Conservation (phyloP, 2,797 vertebrate species). For the Alosa sapidissima region DNA sequence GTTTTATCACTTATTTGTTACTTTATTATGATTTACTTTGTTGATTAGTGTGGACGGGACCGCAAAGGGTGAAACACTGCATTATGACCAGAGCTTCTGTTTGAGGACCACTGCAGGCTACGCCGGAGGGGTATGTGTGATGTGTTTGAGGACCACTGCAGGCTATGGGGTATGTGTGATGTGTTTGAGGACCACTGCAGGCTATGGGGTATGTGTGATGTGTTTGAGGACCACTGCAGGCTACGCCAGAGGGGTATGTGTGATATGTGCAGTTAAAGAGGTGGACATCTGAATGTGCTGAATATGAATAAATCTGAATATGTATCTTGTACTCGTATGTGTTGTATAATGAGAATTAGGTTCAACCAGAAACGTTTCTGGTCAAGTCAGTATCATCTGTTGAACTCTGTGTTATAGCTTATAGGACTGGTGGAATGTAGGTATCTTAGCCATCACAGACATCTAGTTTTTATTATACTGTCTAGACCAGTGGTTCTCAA, state of each 20-base stretch:
- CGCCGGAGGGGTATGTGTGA: slow-evolving; percentile 76
- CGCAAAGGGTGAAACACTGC: slow-evolving; percentile 71
- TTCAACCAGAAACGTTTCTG: too few species aligned
- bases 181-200: slow-evolving; percentile 77
- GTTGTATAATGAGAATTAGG: neutral
- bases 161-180: slow-evolving; percentile 69
- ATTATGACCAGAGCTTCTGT: slow-evolving; percentile 82
- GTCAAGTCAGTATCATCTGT: too few species aligned
- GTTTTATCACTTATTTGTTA: neutral
- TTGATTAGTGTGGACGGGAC: slow-evolving; percentile 74
- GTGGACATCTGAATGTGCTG: too few species aligned
- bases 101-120: slow-evolving; percentile 80
- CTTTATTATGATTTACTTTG: slow-evolving; percentile 21
- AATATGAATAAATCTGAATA: too few species aligned
- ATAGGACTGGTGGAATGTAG: too few species aligned
- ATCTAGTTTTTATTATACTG: too few species aligned
- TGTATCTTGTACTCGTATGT: too few species aligned
- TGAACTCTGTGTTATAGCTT: too few species aligned
- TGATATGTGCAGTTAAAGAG: too few species aligned
- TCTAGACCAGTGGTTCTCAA: too few species aligned
- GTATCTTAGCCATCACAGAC: too few species aligned
- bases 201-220: slow-evolving; percentile 76
- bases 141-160: too few species aligned
- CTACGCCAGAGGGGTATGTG: slow-evolving; percentile 79
- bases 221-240: slow-evolving; percentile 78